Percentiles rank a stretch among this genome's conserved stretches.
phyloP scores from a whole-genome alignment of 2,113 vertebrate species.

The Todiramphus saurophagus region DNA sequence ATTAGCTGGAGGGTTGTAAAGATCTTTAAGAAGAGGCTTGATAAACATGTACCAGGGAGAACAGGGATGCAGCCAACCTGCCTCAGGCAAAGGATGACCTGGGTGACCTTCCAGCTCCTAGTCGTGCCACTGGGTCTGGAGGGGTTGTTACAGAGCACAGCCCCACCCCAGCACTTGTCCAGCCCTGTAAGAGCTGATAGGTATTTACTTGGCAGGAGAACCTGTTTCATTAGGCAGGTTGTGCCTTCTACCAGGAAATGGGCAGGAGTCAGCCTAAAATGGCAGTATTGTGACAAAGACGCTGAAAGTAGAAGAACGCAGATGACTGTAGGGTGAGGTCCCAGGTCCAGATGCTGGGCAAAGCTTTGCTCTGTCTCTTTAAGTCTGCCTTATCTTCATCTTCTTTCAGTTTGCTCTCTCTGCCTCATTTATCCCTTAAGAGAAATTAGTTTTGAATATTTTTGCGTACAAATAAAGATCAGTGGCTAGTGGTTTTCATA shows the following conservation, averaged over 20 bases:
- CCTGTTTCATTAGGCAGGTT: neutral
- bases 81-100: neutral
- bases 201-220: neutral
- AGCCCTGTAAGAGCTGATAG: neutral
- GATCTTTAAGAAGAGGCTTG: neutral
- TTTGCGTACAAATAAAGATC: conserved; percentile 42
- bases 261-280: neutral
- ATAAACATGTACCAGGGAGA: neutral
- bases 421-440: neutral
- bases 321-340: neutral
- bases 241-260: neutral
- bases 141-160: neutral
- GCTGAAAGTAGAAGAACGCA: neutral
- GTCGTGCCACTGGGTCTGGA: neutral
- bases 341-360: neutral
- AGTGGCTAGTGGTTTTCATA: conserved; percentile 24
- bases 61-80: neutral
- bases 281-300: neutral
- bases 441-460: conserved; percentile 23
- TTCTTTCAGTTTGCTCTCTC: neutral
- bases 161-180: neutral
- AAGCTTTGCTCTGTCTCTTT: neutral
- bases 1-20: neutral
- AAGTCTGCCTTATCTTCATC: conserved; percentile 13
- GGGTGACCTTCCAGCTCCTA: neutral